Evolutionary conservation across 2,797 vertebrate genomes (phyloP), one percentile per base, ranked within the genome.

Genomic region (Huso huso): DNA sequence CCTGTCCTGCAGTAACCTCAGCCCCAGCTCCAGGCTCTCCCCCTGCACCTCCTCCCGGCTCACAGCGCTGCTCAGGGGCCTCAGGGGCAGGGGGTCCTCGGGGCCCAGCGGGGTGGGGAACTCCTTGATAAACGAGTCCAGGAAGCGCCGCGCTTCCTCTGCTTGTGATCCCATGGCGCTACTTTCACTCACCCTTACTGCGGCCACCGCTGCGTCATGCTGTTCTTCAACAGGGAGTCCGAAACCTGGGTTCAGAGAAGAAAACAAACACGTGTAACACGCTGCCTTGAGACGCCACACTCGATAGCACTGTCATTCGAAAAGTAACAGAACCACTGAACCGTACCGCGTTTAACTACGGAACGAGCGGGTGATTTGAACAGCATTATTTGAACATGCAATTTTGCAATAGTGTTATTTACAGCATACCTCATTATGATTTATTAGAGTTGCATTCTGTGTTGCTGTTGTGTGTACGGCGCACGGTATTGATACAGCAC

Each of bases 1-100:
- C 95, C 94, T 92, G 74, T 76, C 79, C 57, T 73, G 68, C 71
- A 95, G 82, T 69, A 97, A 85, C 66, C 83, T 74, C 60, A 90
- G 66, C 0, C 84, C 91, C 71, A 90, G 70, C 10, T 95, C 94
- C 4, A 84, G 76, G 74, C 93, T 84, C 75, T 94, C 92, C 0
- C 91, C 95, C 4, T 78, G 85, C 48, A 89, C 76, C 79, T 97
- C 95, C 7, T 88, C 89, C 69, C 69, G 71, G 63, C 83, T 87
- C 55, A 93, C 75, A 6, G 1, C 73, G 0, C 66, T 62, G 73
- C 88, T 93, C 0, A 79, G 79, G 0, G 79, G 77, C 52, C 70
- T 79, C 78, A 89, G 77, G 0, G 92, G 94, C 69, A 91, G 70
- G 0, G 79, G 76, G n/a, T 80, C 75, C 13, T 77, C 87, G 0